Evolutionary conservation across 2,888 invertebrate genomes (phyloP).

Genomic region (Norana najaformis): DNA sequence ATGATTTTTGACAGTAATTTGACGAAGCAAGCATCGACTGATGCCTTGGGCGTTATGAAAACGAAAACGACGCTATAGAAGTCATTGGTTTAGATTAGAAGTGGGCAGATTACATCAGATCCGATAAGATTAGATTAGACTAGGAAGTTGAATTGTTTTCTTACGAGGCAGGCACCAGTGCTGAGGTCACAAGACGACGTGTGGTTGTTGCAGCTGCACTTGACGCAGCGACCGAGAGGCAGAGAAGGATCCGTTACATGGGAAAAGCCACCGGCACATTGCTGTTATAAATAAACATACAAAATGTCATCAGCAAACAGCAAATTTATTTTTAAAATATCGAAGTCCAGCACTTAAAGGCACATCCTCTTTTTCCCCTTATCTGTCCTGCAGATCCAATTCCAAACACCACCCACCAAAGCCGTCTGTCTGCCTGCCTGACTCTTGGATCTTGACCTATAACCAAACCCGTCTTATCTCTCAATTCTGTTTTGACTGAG

Average conservation of each 20-base stretch:
- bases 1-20: no score
- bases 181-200: slow-evolving; percentile 68
- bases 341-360: no score
- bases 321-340: not conserved
- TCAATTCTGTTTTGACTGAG: no score
- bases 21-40: no score
- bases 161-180: slow-evolving; percentile 60
- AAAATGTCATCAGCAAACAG: not conserved
- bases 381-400: no score
- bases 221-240: slow-evolving; percentile 54
- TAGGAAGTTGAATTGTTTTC: not conserved
- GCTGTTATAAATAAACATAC: slow-evolving; percentile 25
- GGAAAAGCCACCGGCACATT: slow-evolving; percentile 51
- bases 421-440: no score
- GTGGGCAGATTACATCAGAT: not conserved
- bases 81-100: no score
- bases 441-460: no score
- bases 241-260: slow-evolving; percentile 49
- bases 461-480: no score
- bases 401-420: no score
- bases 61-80: not conserved
- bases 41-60: no score
- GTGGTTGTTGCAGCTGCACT: slow-evolving; percentile 58
- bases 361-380: no score
- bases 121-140: not conserved